Evolutionary conservation across 2,797 vertebrate genomes (phyloP).

Genomic region (Hydrocynus forskahlii): DNA sequence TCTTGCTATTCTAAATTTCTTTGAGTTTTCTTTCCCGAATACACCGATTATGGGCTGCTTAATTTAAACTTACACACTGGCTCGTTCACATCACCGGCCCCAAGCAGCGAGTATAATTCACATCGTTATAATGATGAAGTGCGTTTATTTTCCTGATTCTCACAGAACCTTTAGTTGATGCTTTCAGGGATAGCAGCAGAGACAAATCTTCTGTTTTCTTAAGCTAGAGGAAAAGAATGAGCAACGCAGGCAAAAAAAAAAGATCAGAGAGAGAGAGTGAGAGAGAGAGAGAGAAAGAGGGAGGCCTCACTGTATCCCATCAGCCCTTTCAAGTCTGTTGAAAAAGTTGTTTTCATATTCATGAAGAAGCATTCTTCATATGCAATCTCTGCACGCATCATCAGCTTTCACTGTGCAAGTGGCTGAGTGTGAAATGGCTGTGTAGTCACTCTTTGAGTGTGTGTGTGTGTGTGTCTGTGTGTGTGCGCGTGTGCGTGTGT

Average conservation of each 20-base stretch:
- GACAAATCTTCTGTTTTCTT: slow-evolving; percentile 65
- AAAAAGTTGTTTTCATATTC: slow-evolving; percentile 64
- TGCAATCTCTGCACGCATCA: slow-evolving; percentile 61
- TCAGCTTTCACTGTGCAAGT: slow-evolving; percentile 57
- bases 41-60: slow-evolving; percentile 36
- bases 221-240: slow-evolving; percentile 73
- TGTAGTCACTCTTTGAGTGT: slow-evolving; percentile 47
- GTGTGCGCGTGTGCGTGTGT: slow-evolving; percentile 41
- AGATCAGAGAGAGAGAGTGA: slow-evolving; percentile 72
- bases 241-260: slow-evolving; percentile 70
- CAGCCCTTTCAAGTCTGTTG: slow-evolving; percentile 60
- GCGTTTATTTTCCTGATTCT: slow-evolving; percentile 39
- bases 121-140: slow-evolving; percentile 51
- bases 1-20: slow-evolving; percentile 27
- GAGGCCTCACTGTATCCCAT: slow-evolving; percentile 49
- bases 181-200: slow-evolving; percentile 58
- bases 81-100: slow-evolving; percentile 39
- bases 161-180: slow-evolving; percentile 47
- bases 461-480: slow-evolving; percentile 38
- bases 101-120: slow-evolving; percentile 40
- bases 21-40: slow-evolving; percentile 39
- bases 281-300: slow-evolving; percentile 61
- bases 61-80: slow-evolving; percentile 42
- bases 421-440: slow-evolving; percentile 60
- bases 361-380: slow-evolving; percentile 60